These are phyloP conservation scores for Chanos chanos DNA, from an alignment of 2,797 vertebrate genomes.

Conservation along the genomic window DNA sequence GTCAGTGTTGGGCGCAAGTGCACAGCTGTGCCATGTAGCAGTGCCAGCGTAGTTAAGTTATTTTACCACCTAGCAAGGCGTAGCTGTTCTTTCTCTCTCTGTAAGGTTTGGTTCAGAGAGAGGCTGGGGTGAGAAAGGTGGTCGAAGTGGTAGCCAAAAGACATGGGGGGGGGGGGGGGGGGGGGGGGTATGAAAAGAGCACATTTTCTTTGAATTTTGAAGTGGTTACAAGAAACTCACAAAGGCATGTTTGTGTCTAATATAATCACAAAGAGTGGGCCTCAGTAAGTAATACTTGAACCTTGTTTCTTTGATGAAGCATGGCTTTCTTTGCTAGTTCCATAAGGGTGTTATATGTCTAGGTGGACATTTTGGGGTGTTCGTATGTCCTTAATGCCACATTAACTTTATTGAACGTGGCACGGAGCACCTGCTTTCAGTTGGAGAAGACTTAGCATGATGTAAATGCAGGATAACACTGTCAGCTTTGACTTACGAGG, in stretches of 20 bases:
- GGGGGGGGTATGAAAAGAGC: conserved; percentile 22
- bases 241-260: too few species aligned
- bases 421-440: conserved; percentile 53
- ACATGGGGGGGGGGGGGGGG: not conserved
- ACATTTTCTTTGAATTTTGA: not conserved
- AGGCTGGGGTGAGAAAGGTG: not conserved
- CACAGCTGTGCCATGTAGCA: conserved; percentile 48
- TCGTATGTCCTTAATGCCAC: conserved; percentile 49
- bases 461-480: conserved; percentile 65
- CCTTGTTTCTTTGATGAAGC: too few species aligned
- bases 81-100: not conserved
- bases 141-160: conserved; percentile 4
- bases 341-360: not conserved
- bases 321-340: too few species aligned
- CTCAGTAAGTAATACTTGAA: too few species aligned
- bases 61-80: conserved; percentile 52
- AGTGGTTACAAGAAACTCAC: too few species aligned
- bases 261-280: too few species aligned
- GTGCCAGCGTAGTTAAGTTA: conserved; percentile 41
- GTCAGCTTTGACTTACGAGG: conserved; percentile 66
- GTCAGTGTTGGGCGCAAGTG: conserved; percentile 44
- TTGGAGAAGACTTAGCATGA: conserved; percentile 59
- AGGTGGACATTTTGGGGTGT: conserved; percentile 37
- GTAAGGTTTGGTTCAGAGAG: conserved; percentile 4
- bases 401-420: conserved; percentile 56